Base-by-base conservation (phyloP, 2,888 invertebrate genomes). In the Clunio marinus region DNA sequence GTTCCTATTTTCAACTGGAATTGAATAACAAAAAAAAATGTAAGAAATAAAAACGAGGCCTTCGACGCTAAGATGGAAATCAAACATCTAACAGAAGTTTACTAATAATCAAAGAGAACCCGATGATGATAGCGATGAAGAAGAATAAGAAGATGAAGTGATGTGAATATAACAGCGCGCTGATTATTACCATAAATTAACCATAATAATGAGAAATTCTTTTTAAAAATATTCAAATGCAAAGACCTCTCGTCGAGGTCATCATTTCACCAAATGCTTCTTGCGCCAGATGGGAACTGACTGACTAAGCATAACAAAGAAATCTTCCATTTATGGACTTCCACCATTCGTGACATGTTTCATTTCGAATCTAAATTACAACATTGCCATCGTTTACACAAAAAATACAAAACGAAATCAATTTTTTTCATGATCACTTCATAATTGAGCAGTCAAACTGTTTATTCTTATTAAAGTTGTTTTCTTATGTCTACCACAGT, bases 361-460 rank as follows among this genome's bases (percentile, higher is more conserved):
- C 10, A 41, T 41, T 41, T 41, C 41, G 15, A 41, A 41, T 41
- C 10, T 20, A 17, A 2, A 51, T 51, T 51, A 51, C 51, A 17
- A 51, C n/a, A 51, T 51, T 10, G 32, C 41, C n/a, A 22, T 15
- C 51, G 17, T 22, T 51, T 8, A 17, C n/a, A 17, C 17, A 17
- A 22, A n/a, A 10, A 20, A 51, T 8, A 17, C n/a, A 15, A 51
- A 22, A n/a, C 17, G 15, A 60, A 60, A 37, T 37, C 37, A 60
- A 60, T 60, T 60, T 60, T 10, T n/a, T 37, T 32, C 17, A 15
- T 58, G 60, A 37, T 37, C 60, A 35, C 35, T 41, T 27, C 58
- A 37, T 60, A 60, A 60, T 60, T 60, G 60, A 60, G 60, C 32
- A 60, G 60, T 60, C 60, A 60, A 60, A 15, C 60, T 60, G 60